Conservation (phyloP, 2,797 vertebrate genomes). For the Neostethus bicornis region DNA sequence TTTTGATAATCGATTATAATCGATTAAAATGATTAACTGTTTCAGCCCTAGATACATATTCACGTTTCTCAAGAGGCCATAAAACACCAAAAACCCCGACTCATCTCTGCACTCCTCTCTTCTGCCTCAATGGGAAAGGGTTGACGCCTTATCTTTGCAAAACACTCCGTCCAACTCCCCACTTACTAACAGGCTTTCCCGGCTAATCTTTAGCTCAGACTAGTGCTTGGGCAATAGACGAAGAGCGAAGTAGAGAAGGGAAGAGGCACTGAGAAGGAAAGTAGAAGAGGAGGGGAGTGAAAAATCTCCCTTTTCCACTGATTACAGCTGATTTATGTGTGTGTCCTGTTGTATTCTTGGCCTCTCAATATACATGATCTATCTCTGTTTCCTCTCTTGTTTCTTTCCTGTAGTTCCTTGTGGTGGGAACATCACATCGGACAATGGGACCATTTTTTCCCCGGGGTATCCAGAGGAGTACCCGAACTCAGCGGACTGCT, state of each 20-base stretch:
- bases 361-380: conserved; percentile 31
- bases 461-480: conserved; percentile 95
- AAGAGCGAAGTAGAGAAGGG: conserved; percentile 48
- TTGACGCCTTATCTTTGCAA: conserved; percentile 77
- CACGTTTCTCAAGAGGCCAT: conserved; percentile 28
- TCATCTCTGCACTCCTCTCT: conserved; percentile 45
- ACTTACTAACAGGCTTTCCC: conserved; percentile 80
- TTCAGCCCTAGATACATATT: too few relatives aligned
- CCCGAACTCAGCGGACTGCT: conserved; percentile 92
- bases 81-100: conserved; percentile 38
- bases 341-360: conserved; percentile 35
- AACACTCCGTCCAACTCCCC: conserved; percentile 75
- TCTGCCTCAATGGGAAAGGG: conserved; percentile 63
- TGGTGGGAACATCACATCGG: conserved; percentile 91
- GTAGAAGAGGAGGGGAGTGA: conserved; percentile 33
- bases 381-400: neutral
- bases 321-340: conserved; percentile 53
- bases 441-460: conserved; percentile 95
- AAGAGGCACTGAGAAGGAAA: conserved; percentile 54
- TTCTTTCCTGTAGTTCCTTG: conserved; percentile 86
- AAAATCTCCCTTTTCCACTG: conserved; percentile 32
- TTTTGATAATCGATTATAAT: too few relatives aligned
- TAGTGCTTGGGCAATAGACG: conserved; percentile 59
- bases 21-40: too few relatives aligned
- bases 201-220: conserved; percentile 78